A percentile compares a stretch with the other conserved stretches of the same genome.
Evolutionary conservation across 1,140 invertebrate genomes (phyloP).

Genomic region (Eurosta solidaginis): DNA sequence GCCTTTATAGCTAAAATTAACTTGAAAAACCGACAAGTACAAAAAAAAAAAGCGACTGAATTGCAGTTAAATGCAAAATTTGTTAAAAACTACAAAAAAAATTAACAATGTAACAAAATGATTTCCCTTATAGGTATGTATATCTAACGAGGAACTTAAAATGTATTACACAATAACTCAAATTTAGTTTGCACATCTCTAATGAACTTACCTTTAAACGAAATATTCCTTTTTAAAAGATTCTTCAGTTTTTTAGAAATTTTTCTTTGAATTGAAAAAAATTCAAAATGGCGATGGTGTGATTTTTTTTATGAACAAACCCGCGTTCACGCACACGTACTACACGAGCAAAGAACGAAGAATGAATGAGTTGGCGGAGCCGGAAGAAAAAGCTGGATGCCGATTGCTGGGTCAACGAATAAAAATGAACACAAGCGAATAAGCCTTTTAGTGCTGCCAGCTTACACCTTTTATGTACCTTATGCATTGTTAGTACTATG

Average conservation of each 20-base stretch:
- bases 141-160: no score
- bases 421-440: not conserved
- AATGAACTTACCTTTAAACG: not conserved
- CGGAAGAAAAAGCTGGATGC: not conserved
- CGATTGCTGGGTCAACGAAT: not conserved
- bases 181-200: no score
- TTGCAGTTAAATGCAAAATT: no score
- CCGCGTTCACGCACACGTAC: not conserved
- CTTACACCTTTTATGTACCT: no score
- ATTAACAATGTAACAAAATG: no score
- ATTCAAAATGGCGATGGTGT: constrained; percentile 20
- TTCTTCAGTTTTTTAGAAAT: not conserved
- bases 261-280: constrained; percentile 5
- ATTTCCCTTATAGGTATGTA: no score
- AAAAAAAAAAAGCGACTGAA: no score
- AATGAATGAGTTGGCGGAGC: not conserved
- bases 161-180: no score
- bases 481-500: no score
- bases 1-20: no score
- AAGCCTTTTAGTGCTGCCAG: not conserved
- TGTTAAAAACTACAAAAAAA: no score
- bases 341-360: constrained; percentile 9
- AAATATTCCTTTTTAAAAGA: not conserved
- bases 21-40: no score
- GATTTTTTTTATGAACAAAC: not conserved